Percentiles rank a stretch among this genome's conserved stretches.
These are phyloP conservation scores for Philantomba maxwellii DNA, from an alignment of 2,113 vertebrate species.

Conservation along the genomic window DNA sequence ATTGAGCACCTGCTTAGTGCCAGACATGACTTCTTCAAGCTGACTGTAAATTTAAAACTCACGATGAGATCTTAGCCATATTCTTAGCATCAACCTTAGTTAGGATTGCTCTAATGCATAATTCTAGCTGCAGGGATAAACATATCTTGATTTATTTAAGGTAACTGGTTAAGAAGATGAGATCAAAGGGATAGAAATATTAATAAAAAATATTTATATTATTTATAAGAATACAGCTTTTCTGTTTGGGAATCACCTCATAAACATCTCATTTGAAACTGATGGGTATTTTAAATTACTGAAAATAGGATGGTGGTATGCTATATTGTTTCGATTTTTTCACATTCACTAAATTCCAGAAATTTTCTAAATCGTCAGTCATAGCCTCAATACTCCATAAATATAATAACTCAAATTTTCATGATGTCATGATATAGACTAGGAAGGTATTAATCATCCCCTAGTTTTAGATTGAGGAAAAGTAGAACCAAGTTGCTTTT, in stretches of 20 bases:
- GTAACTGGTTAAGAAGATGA: neutral
- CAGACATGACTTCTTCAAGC: neutral
- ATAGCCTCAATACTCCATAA: neutral
- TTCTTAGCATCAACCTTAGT: neutral
- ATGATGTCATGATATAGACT: neutral
- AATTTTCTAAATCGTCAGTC: constrained; percentile 5
- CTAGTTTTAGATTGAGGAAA: neutral
- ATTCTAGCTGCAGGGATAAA: neutral
- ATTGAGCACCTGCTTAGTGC: neutral
- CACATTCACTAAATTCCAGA: neutral
- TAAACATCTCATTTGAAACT: neutral
- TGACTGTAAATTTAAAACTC: neutral
- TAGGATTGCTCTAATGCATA: neutral
- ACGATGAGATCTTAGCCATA: neutral
- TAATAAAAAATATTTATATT: neutral
- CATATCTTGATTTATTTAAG: neutral
- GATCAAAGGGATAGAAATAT: neutral
- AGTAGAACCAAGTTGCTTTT: neutral
- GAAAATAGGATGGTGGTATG: neutral
- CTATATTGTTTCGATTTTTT: neutral
- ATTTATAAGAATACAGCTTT: neutral
- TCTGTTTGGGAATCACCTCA: neutral
- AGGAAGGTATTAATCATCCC: neutral
- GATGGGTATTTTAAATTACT: neutral
- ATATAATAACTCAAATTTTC: neutral